These are phyloP conservation scores for Basileuterus tristriatus DNA, from an alignment of 2,797 vertebrate genomes.

Conservation along the genomic window DNA sequence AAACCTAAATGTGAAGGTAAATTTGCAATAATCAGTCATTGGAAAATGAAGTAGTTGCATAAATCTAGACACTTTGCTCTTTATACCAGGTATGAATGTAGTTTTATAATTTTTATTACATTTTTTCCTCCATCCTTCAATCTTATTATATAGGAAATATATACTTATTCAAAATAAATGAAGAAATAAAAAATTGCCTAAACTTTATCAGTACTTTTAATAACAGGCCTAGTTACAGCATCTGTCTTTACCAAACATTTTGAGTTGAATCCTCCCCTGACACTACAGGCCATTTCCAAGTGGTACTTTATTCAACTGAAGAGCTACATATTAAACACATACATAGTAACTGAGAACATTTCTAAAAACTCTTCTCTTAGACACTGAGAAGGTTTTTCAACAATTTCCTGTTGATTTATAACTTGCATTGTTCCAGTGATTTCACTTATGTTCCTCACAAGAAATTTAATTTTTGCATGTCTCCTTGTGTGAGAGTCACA, in stretches of 20 bases:
- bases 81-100: background rate
- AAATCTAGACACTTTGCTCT: background rate
- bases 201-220: background rate
- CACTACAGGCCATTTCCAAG: background rate
- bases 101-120: background rate
- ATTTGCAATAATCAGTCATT: background rate
- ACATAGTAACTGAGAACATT: background rate
- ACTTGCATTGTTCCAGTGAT: background rate
- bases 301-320: background rate
- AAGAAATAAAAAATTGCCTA: background rate
- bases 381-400: background rate
- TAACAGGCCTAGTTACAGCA: background rate
- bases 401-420: background rate
- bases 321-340: background rate
- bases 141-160: background rate
- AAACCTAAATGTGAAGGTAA: background rate
- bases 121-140: background rate
- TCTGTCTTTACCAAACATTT: background rate
- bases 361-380: background rate
- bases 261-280: background rate
- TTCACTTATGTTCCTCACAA: background rate
- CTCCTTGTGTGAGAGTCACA: background rate
- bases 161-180: background rate
- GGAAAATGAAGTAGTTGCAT: background rate
- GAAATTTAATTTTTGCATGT: background rate